Percentiles rank a stretch among this genome's conserved stretches.
Conservation (phyloP, 1,140 invertebrate species). For the Dinothrombium tinctorium region DNA sequence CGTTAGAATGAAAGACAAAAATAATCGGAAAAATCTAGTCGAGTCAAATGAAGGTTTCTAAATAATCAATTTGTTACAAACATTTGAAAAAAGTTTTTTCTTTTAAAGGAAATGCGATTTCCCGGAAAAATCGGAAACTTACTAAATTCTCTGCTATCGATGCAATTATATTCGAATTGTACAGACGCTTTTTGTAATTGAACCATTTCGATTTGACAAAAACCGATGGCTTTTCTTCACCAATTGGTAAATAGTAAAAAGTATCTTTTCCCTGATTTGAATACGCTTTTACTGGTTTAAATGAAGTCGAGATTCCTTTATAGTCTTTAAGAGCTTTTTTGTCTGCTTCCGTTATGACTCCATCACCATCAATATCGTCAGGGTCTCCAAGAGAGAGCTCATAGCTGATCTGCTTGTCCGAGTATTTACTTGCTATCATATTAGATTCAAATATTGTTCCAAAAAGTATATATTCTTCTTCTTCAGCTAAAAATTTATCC, state of each 20-base stretch:
- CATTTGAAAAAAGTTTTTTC: neutral
- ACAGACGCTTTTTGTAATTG: slow-evolving; percentile 53
- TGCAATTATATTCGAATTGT: slow-evolving; percentile 61
- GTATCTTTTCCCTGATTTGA: slow-evolving; percentile 35
- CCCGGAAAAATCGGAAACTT: slow-evolving; percentile 19
- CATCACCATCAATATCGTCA: slow-evolving; percentile 56
- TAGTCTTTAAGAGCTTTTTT: slow-evolving; percentile 12
- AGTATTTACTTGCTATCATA: slow-evolving; percentile 25
- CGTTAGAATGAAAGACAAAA: too few species aligned
- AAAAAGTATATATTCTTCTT: slow-evolving; percentile 1
- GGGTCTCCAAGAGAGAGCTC: slow-evolving; percentile 62
- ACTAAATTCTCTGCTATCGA: slow-evolving; percentile 54
- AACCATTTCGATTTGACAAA: slow-evolving; percentile 53
- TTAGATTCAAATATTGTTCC: neutral
- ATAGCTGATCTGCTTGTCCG: slow-evolving; percentile 57
- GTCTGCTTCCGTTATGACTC: slow-evolving; percentile 29
- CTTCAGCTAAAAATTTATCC: neutral
- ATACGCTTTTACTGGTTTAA: slow-evolving; percentile 44
- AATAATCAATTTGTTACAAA: neutral
- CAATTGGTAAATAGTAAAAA: slow-evolving; percentile 47
- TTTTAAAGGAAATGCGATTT: neutral
- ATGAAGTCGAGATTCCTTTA: slow-evolving; percentile 17
- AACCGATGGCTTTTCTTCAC: slow-evolving; percentile 64
- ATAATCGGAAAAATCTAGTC: too few species aligned
- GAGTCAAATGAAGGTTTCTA: neutral